Conservation (phyloP, 2,797 vertebrate genomes). For the Tenualosa thibaudeaui region DNA sequence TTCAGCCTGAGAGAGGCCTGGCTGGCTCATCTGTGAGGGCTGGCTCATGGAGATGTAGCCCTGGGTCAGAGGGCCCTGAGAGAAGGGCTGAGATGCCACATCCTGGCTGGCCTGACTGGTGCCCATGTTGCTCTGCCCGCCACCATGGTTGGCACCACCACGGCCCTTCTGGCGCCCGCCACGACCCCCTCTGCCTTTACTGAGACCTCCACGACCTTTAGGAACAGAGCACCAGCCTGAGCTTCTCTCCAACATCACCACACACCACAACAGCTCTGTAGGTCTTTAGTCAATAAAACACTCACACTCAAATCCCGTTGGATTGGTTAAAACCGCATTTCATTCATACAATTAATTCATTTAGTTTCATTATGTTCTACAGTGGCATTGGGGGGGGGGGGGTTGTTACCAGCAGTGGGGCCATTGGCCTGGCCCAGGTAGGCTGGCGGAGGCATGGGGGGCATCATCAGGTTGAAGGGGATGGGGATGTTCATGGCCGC, state of each 20-base stretch:
- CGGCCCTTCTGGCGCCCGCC: slow-evolving; percentile 91
- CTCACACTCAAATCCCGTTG: too few relatives aligned
- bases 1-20: slow-evolving; percentile 95
- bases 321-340: too few relatives aligned
- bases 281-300: too few relatives aligned
- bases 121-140: slow-evolving; percentile 83
- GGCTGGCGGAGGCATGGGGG: slow-evolving; percentile 92
- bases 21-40: slow-evolving; percentile 99
- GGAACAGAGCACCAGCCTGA: background rate
- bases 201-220: slow-evolving; percentile 88
- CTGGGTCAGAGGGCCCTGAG: slow-evolving; percentile 96
- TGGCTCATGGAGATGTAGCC: slow-evolving; percentile 99
- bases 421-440: slow-evolving; percentile 94
- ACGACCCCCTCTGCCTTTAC: slow-evolving; percentile 87
- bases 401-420: slow-evolving; percentile 83
- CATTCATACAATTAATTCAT: too few relatives aligned
- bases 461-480: slow-evolving; percentile 97
- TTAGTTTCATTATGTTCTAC: too few relatives aligned
- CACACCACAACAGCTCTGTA: background rate
- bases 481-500: slow-evolving; percentile 97
- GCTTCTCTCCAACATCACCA: background rate
- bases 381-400: background rate
- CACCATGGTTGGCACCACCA: slow-evolving; percentile 83
- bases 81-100: slow-evolving; percentile 94
- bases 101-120: slow-evolving; percentile 95